phyloP scores from a whole-genome alignment of 2,888 invertebrate genomes.

The Disparrhopalites patrizii region DNA sequence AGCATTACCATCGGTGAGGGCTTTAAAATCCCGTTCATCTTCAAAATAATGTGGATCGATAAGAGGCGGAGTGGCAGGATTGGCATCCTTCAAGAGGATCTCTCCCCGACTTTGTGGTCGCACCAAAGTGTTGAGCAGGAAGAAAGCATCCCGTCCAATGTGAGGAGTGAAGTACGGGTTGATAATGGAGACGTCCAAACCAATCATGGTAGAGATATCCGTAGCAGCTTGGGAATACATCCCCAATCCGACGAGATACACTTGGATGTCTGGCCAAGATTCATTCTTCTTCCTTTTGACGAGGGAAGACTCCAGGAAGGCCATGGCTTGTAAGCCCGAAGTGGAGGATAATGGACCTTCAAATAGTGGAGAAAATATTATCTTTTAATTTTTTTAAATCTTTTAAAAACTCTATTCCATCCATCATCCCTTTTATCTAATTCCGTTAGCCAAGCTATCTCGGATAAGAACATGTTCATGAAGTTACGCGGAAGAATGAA shows the following conservation, averaged over 20 bases:
- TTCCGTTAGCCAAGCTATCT: no score
- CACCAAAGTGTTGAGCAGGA: constrained; percentile 75
- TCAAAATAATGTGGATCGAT: constrained; percentile 29
- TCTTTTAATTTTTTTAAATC: not conserved
- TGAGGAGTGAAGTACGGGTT: constrained; percentile 66
- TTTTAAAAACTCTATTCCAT: no score
- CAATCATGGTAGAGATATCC: constrained; percentile 27
- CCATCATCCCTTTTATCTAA: no score
- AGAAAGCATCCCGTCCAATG: constrained; percentile 73
- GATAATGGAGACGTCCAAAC: constrained; percentile 16
- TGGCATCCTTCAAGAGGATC: constrained; percentile 60
- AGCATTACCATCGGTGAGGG: constrained; percentile 23
- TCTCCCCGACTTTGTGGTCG: constrained; percentile 79
- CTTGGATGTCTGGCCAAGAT: constrained; percentile 42
- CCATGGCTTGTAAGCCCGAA: constrained; percentile 81
- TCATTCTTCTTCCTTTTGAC: constrained; percentile 25
- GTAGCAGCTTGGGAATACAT: constrained; percentile 18
- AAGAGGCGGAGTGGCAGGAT: constrained; percentile 16
- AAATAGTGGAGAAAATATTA: not conserved
- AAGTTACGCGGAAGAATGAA: no score
- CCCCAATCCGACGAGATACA: constrained; percentile 29
- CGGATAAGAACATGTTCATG: no score
- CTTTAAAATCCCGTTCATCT: constrained; percentile 14
- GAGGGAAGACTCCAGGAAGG: constrained; percentile 64
- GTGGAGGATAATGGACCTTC: constrained; percentile 74